Base-by-base conservation (phyloP, 2,113 vertebrate species). In the Macrotis lagotis region DNA sequence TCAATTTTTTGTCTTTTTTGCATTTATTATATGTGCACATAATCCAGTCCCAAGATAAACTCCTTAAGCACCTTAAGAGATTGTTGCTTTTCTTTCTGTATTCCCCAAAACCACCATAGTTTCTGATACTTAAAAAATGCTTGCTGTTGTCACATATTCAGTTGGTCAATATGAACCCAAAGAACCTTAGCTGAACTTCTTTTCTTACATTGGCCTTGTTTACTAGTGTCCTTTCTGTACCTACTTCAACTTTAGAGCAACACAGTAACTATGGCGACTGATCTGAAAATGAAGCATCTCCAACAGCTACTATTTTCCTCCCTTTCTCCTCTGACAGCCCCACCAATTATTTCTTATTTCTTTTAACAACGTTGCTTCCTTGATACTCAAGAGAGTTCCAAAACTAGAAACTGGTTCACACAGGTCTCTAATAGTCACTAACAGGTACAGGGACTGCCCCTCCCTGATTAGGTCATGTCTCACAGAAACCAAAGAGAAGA, bases 391-490 rank as follows among this genome's bases (percentile, higher is more conserved):
- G 66, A 22, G 19, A 6, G n/a, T 44, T 83, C 16, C 66, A 83
- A n/a, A 83, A 44, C 66, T 44, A 83, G 66, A 83, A 83, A 83
- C 66, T 83, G 66, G 66, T n/a, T n/a, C 66, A 83, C 66, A 83
- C 66, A 83, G 66, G n/a, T 83, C 66, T 83, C 66, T 83, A 83
- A 83, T 83, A 83, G 66, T 83, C 66, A 83, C 66, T 44, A 44
- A n/a, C 44, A n/a, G 66, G n/a, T 83, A n/a, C 66, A 83, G 66
- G 66, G 66, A 6, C 44, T 19, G 19, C 66, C n/a, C 66, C n/a
- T 83, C 66, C 66, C 66, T 83, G 66, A 83, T 83, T 83, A 83
- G 66, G 66, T 83, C 66, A 83, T 83, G 66, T 83, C 66, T 83
- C n/a, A 90, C 89, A 90, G 89, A 90, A 90, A 90, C 48, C 48